Evolutionary conservation across 2,797 vertebrate genomes (phyloP).

Genomic region (Myripristis murdjan): DNA sequence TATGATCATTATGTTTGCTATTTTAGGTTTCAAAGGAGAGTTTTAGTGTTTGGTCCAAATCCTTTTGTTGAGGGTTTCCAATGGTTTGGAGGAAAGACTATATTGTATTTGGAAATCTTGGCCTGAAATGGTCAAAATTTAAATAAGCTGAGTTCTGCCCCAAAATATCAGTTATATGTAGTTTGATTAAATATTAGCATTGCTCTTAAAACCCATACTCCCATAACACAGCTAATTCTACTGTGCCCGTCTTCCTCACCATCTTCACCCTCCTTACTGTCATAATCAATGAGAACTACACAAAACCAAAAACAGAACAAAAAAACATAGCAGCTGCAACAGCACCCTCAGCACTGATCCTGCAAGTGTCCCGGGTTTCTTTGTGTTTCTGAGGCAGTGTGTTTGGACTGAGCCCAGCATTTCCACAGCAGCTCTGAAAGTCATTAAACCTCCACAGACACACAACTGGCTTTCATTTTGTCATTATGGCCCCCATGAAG

Average conservation of each 20-base stretch:
- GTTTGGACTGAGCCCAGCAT: slow-evolving; percentile 58
- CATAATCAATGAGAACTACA: not conserved
- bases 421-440: slow-evolving; percentile 77
- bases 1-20: no score
- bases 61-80: no score
- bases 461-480: slow-evolving; percentile 78
- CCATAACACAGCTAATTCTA: not conserved
- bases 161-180: no score
- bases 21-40: no score
- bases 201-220: no score
- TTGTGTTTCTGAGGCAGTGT: slow-evolving; percentile 52
- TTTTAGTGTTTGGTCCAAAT: no score
- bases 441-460: slow-evolving; percentile 77
- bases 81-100: no score
- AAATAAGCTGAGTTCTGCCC: no score
- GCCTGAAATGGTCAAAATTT: no score
- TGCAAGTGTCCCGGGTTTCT: slow-evolving; percentile 31
- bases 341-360: slow-evolving; percentile 12
- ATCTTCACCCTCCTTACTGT: not conserved
- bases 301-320: not conserved
- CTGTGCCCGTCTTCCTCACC: not conserved
- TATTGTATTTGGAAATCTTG: no score
- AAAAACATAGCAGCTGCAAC: not conserved
- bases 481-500: slow-evolving; percentile 75
- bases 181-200: no score